These are phyloP conservation scores for Heliconius congener DNA, from an alignment of 1,140 invertebrate species.

Conservation along the genomic window DNA sequence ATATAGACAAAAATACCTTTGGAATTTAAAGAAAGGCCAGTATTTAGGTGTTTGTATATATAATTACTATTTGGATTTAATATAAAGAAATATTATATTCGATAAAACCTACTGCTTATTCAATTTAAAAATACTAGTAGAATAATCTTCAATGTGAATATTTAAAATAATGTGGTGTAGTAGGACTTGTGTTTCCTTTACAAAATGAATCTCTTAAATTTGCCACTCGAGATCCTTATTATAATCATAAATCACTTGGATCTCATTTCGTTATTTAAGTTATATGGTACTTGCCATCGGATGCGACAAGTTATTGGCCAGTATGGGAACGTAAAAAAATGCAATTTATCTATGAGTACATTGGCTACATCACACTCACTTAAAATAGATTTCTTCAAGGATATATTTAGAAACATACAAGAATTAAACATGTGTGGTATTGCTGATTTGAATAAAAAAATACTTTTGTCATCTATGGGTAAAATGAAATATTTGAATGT, in stretches of 20 bases:
- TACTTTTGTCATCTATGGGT: constrained; percentile 45
- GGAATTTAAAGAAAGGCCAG: no score
- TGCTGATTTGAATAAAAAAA: constrained; percentile 46
- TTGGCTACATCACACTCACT: constrained; percentile 48
- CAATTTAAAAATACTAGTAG: background rate
- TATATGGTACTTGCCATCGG: constrained; percentile 45
- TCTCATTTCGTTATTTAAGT: constrained; percentile 41
- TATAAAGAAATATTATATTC: background rate
- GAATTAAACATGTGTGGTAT: constrained; percentile 56
- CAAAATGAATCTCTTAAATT: constrained; percentile 37
- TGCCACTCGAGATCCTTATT: constrained; percentile 63
- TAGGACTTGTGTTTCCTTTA: background rate
- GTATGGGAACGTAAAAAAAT: constrained; percentile 46
- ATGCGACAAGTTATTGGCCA: constrained; percentile 44
- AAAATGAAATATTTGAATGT: constrained; percentile 52
- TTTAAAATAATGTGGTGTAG: background rate
- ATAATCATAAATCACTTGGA: constrained; percentile 57
- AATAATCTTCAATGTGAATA: background rate
- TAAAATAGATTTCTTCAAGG: constrained; percentile 50
- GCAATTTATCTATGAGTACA: constrained; percentile 47
- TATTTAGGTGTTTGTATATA: no score
- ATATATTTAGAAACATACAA: constrained; percentile 48
- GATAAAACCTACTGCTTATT: background rate
- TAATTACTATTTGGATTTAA: no score
- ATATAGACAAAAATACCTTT: no score